A percentile compares a stretch with the other conserved stretches of the same genome.
Conservation (phyloP, 2,888 invertebrate species). For the Drosophila recens region DNA sequence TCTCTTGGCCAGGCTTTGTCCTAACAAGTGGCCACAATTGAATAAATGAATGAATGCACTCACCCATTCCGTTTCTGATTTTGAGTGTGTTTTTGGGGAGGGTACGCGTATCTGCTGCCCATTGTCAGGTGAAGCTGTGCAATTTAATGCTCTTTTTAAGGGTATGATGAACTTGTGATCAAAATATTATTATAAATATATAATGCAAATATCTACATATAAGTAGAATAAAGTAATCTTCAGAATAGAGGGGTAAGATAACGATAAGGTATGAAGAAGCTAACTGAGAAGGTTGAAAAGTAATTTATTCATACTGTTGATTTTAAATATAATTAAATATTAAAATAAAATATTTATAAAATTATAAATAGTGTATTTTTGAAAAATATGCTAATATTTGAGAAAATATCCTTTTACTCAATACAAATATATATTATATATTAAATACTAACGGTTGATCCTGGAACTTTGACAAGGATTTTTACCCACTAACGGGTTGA, state of each 20-base stretch:
- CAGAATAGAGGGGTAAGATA: not conserved
- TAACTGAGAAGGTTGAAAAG: too few relatives aligned
- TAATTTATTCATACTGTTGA: too few relatives aligned
- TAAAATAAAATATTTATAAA: too few relatives aligned
- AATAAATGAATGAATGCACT: slow-evolving; percentile 73
- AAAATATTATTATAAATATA: not conserved
- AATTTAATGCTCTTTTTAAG: slow-evolving; percentile 10
- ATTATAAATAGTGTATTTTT: too few relatives aligned
- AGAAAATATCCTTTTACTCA: too few relatives aligned
- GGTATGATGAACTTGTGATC: not conserved
- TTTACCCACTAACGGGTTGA: too few relatives aligned
- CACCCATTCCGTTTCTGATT: slow-evolving; percentile 6
- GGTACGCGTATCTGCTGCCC: not conserved
- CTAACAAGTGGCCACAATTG: slow-evolving; percentile 78
- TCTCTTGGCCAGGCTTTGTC: slow-evolving; percentile 61
- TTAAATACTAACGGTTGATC: too few relatives aligned
- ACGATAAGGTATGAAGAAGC: too few relatives aligned
- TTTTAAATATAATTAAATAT: too few relatives aligned
- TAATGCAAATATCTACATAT: not conserved
- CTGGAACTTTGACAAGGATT: too few relatives aligned
- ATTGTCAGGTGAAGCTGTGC: slow-evolving; percentile 34
- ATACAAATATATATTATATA: too few relatives aligned
- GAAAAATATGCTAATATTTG: too few relatives aligned
- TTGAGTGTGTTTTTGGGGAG: slow-evolving; percentile 5
- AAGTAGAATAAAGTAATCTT: not conserved